Percentiles rank a stretch among this genome's conserved stretches.
Conservation (phyloP, 2,113 vertebrate genomes). For the Petromus typicus region DNA sequence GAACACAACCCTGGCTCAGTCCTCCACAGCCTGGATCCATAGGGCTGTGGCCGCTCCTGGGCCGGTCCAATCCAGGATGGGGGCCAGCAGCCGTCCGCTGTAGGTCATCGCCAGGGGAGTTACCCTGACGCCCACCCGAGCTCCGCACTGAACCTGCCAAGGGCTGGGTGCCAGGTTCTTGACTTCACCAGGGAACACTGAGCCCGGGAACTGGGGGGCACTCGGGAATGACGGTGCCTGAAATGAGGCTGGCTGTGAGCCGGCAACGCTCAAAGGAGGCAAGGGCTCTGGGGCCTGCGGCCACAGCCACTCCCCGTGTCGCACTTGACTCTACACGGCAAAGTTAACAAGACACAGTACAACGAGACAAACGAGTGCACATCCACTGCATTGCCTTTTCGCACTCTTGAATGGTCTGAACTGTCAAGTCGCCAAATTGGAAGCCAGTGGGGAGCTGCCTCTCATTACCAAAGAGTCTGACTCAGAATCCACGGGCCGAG, state of each 20-base stretch:
- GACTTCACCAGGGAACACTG: not conserved
- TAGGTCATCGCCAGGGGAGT: fast-evolving
- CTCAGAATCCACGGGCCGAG: fast-evolving
- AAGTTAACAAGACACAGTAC: not conserved
- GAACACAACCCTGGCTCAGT: not conserved
- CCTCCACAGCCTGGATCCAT: fast-evolving
- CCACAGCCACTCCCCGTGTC: fast-evolving
- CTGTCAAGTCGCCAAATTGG: not conserved
- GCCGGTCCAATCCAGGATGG: fast-evolving
- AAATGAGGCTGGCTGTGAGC: too few relatives aligned
- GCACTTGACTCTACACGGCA: not conserved
- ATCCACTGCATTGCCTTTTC: fast-evolving
- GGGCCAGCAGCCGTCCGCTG: not conserved
- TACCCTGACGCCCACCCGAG: fast-evolving
- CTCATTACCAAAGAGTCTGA: not conserved
- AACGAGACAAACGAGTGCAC: fast-evolving
- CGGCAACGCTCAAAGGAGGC: fast-evolving
- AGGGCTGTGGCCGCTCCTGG: fast-evolving
- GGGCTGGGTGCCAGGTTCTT: not conserved
- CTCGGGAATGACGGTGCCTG: too few relatives aligned
- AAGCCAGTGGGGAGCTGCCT: not conserved
- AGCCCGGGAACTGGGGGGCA: fast-evolving
- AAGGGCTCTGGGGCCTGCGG: fast-evolving
- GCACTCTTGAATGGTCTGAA: not conserved
- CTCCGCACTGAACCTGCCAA: fast-evolving